Evolutionary conservation across 2,113 vertebrate genomes (phyloP).

Genomic region (Rattus rattus): DNA sequence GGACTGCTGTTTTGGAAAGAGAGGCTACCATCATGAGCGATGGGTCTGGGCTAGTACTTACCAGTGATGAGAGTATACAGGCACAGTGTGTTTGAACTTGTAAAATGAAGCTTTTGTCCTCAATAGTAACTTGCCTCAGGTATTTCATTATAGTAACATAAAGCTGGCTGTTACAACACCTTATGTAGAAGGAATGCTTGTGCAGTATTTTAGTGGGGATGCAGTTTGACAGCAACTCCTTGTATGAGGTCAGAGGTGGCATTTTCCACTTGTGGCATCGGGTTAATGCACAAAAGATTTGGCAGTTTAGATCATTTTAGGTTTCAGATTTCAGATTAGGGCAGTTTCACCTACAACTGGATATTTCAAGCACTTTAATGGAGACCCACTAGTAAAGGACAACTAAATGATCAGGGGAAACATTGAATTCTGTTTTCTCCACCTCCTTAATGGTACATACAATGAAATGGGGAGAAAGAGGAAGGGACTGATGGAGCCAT

Average conservation of each 20-base stretch:
- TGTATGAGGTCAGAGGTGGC: background rate
- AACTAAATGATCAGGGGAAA: background rate
- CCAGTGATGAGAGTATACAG: background rate
- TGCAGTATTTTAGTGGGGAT: background rate
- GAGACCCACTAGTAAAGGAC: background rate
- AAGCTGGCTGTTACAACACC: background rate
- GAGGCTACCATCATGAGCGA: background rate
- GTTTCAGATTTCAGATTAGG: background rate
- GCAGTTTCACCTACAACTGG: background rate
- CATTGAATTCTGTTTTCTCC: constrained; percentile 4
- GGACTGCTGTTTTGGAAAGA: background rate
- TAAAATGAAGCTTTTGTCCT: background rate
- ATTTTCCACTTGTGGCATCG: background rate
- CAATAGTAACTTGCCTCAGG: background rate
- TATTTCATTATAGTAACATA: background rate
- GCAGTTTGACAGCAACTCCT: background rate
- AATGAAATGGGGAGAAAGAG: constrained; percentile 3
- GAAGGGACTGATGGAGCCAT: constrained; percentile 35
- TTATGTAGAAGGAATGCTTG: background rate
- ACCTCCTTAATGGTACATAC: background rate
- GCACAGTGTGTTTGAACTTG: background rate
- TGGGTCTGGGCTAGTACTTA: background rate
- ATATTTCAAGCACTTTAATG: background rate
- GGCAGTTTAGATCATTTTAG: background rate
- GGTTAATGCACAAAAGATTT: background rate